Conservation (phyloP, 2,797 vertebrate species). For the Acestrorhynchus altus region DNA sequence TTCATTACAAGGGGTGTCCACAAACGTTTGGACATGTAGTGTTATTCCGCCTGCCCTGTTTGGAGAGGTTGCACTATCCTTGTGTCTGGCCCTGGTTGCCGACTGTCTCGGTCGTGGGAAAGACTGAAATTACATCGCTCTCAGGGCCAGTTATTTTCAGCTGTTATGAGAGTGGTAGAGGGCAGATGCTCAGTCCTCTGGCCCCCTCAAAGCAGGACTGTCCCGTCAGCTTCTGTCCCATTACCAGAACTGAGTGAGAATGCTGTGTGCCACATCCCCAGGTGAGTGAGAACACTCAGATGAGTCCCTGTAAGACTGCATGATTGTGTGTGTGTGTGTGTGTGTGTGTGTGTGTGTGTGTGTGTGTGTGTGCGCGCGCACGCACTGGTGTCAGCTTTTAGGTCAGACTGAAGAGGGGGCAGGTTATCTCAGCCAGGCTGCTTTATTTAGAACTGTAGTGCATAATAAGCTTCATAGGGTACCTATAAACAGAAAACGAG, state of each 20-base stretch:
- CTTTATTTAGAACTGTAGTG: conserved; percentile 54
- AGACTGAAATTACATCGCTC: conserved; percentile 87
- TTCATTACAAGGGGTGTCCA: no score
- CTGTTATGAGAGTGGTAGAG: conserved; percentile 80
- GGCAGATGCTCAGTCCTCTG: conserved; percentile 78
- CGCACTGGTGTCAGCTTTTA: conserved; percentile 26
- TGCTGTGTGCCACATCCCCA: conserved; percentile 80
- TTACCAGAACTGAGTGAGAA: conserved; percentile 72
- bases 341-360: conserved; percentile 14
- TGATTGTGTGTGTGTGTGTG: conserved; percentile 4
- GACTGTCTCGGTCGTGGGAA: conserved; percentile 78
- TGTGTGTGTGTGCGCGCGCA: conserved; percentile 23
- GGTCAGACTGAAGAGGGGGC: conserved; percentile 37
- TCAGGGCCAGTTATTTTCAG: conserved; percentile 84
- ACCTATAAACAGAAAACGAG: background rate
- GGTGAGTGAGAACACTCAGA: conserved; percentile 70
- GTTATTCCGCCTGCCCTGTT: conserved; percentile 53
- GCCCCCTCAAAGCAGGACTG: conserved; percentile 73
- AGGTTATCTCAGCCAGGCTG: conserved; percentile 55
- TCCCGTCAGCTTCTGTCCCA: conserved; percentile 62
- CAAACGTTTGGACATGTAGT: conserved; percentile 62
- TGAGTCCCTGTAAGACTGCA: background rate
- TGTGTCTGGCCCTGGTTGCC: conserved; percentile 66
- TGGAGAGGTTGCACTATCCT: conserved; percentile 58
- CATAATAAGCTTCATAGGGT: conserved; percentile 27